Evolutionary conservation across 2,888 invertebrate genomes (phyloP), one percentile per base, ranked within the genome.

Genomic region (Catotricha subobsoleta): DNA sequence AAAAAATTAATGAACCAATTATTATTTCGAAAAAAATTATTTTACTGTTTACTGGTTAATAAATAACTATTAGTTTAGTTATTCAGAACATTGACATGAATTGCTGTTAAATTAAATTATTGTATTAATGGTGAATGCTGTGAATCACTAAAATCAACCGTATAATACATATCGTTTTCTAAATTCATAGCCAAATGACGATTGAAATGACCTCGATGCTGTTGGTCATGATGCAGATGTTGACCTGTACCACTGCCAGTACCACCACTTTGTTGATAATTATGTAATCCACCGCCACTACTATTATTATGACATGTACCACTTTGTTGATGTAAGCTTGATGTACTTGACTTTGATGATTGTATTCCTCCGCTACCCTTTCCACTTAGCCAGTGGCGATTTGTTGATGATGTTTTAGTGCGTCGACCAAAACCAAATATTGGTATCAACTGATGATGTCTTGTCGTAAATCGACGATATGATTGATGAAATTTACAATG

Each of bases 401-500:
- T 38, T 28, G 59, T 59, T 47, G 58, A 56, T 46, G 57, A 56
- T 44, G 57, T 48, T 51, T 62, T 62, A 43, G 54, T 51, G 23
- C 61, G 59, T 27, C 59, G 56, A 43, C 57, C 55, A n/a, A 43
- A 37, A 9, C 60, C 62, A 48, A 63, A 57, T 46, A 64, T 62
- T 42, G 65, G 61, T 52, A 64, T 62, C 48, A 65, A 58, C 44
- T 71, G 69, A 3, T 67, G 64, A 48, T 70, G 60, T 25, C 71
- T 67, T 7, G 72, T 68, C 43, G 73, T 62, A 50, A 74, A 67
- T 27, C 73, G 69, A 37, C 76, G 72, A 61, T 80, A 80, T 1
- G 80, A 80, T 62, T 79, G 76, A 64, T 80, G 77, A 48, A 80
- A 75, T 49, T 80, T 74, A 60, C 81, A 82, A 59, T 82, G 81